Evolutionary conservation across 64 coral and sea anemone species (phyloP), one percentile per base, ranked within the genome.

Genomic region (Anthopleura sola): DNA sequence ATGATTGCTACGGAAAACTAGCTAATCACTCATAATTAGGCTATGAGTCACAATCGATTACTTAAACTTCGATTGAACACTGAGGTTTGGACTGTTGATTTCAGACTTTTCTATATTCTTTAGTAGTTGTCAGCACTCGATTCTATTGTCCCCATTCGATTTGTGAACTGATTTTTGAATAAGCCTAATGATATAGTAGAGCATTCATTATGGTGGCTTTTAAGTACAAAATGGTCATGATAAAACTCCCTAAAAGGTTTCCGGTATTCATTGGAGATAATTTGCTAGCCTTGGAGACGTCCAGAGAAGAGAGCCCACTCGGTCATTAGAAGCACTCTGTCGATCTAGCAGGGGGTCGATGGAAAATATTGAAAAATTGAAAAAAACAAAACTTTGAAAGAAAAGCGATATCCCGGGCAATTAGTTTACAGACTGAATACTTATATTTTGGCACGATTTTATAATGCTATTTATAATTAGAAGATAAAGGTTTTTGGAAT

Each of bases 81-180:
- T 31, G 66, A 32, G 15, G n/a, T 71, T 34, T 71, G 29, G 23
- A 24, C 21, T 78, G 75, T 38, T 3, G 9, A 40, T 18, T 17
- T 79, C 17, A 32, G 23, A 29, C 21, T 79, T 79, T 79, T 44
- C 36, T 26, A 48, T 1, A 44, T 6, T 53, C 2, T 44, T 38
- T 79, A 18, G n/a, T n/a, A 48, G 6, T 79, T 79, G 76, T 79
- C 76, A 79, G 39, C 76, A 79, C 76, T 79, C 76, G 38, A 79
- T n/a, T 71, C 66, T 71, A 15, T 62, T 71, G 66, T 71, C 31
- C 13, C 66, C 14, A 71, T 10, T 28, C 66, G 66, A 71, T 71
- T 71, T 34, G 66, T 26, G 29, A 34, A 33, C 14, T 26, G 66
- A 71, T 29, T 71, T 13, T 71, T 34, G 28, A 71, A 71, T 29